phyloP scores from a whole-genome alignment of 2,113 vertebrate species.

The human region GRCh38 chr3:128559501-128560000 shows the following conservation, averaged over 20 bases:
- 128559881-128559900: not conserved
- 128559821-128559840: not conserved
- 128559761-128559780: not conserved
- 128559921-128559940: not conserved
- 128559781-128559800: not conserved
- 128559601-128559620: not conserved
- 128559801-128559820: not conserved
- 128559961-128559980: not conserved
- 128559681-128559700: not conserved
- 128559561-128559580: too few relatives aligned
- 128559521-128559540: not conserved
- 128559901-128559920: not conserved
- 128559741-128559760: not conserved
- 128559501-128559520: not conserved
- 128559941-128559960: too few relatives aligned
- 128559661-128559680: not conserved
- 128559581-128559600: not conserved
- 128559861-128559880: not conserved
- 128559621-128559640: not conserved
- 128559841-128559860: not conserved
- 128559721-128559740: not conserved
- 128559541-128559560: not conserved
- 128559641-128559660: not conserved
- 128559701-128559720: not conserved
- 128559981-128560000: not conserved